Percentiles rank a stretch among this genome's conserved stretches.
Evolutionary conservation across 2,888 invertebrate genomes (phyloP).

Genomic region (Coleophora flavipennella): DNA sequence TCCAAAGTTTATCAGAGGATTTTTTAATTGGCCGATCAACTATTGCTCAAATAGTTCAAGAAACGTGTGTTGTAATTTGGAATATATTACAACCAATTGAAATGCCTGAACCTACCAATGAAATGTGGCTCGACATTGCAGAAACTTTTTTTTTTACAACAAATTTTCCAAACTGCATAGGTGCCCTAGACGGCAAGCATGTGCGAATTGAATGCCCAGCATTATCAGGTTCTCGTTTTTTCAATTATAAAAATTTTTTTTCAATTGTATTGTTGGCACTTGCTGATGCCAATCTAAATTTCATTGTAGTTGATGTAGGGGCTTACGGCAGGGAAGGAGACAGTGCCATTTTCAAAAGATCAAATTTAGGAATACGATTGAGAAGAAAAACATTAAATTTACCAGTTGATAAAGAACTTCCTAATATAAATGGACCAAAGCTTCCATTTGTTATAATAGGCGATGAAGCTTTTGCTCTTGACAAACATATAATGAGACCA

Average conservation of each 20-base stretch:
- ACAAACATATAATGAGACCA: too few species aligned
- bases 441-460: too few species aligned
- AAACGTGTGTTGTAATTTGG: constrained; percentile 1
- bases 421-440: too few species aligned
- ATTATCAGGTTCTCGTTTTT: constrained; percentile 19
- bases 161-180: too few species aligned
- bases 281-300: too few species aligned
- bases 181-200: too few species aligned
- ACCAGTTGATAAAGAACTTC: too few species aligned
- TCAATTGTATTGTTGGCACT: too few species aligned
- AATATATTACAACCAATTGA: neutral
- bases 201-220: constrained; percentile 16
- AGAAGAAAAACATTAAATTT: too few species aligned
- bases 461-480: too few species aligned
- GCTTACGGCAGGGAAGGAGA: constrained; percentile 10
- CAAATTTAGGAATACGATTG: neutral
- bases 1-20: neutral
- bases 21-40: constrained; percentile 1
- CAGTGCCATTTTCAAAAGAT: constrained; percentile 1
- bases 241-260: constrained; percentile 19
- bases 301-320: constrained; percentile 13
- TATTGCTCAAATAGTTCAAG: constrained; percentile 2
- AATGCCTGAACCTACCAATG: constrained; percentile 10
- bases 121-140: constrained; percentile 13
- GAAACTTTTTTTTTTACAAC: constrained; percentile 11